phyloP scores from a whole-genome alignment of 2,113 vertebrate genomes.

The Talpa occidentalis region DNA sequence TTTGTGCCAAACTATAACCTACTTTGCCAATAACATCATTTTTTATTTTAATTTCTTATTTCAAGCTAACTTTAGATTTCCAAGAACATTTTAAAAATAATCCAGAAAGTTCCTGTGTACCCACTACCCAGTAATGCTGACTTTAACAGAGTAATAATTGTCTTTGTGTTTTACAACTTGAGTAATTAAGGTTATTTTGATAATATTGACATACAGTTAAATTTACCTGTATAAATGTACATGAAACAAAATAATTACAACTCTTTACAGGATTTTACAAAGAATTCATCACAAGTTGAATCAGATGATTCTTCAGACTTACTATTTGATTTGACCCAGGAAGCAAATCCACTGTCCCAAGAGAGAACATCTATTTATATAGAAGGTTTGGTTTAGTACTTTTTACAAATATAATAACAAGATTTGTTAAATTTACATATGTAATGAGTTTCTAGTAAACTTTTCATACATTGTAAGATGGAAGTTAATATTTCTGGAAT shows the following conservation, averaged over 20 bases:
- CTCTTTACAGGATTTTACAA: constrained; percentile 90
- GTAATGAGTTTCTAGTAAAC: constrained; percentile 48
- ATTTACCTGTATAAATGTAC: constrained; percentile 63
- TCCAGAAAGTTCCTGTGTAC: not conserved
- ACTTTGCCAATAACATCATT: not conserved
- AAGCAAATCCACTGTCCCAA: constrained; percentile 86
- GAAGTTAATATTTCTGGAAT: constrained; percentile 40
- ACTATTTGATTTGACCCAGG: constrained; percentile 85
- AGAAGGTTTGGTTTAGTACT: constrained; percentile 88
- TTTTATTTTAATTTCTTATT: constrained; percentile 19
- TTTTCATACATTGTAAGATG: constrained; percentile 17
- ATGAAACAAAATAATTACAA: constrained; percentile 70
- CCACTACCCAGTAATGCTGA: not conserved
- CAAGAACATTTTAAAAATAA: constrained; percentile 44
- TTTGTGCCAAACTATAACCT: constrained; percentile 22
- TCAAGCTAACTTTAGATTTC: constrained; percentile 42
- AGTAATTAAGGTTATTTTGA: constrained; percentile 43
- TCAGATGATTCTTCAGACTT: constrained; percentile 86
- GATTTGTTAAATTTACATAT: constrained; percentile 46
- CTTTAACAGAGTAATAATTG: constrained; percentile 50
- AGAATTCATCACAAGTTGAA: constrained; percentile 87
- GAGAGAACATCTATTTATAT: constrained; percentile 86
- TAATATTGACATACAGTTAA: constrained; percentile 51
- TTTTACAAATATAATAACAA: constrained; percentile 68
- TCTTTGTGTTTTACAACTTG: constrained; percentile 24